These are phyloP conservation scores for Aphelenchoides avenae DNA, from an alignment of 1,140 invertebrate genomes.

Conservation along the genomic window DNA sequence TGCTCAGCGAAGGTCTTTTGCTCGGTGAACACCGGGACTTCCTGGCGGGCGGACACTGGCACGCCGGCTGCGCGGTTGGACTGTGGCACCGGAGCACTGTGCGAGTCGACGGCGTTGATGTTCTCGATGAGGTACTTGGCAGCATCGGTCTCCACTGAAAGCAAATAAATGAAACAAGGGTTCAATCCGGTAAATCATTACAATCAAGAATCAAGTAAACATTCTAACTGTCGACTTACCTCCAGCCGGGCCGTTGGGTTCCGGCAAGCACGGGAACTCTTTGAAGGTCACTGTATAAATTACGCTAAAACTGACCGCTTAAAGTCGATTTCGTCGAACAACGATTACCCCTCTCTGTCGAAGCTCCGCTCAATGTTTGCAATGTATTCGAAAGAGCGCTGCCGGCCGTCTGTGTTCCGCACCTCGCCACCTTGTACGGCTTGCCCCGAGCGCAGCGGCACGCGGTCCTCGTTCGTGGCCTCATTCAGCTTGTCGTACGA, in stretches of 20 bases:
- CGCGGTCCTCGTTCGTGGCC: slow-evolving; percentile 32
- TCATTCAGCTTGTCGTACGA: slow-evolving; percentile 31
- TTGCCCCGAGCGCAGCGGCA: slow-evolving; percentile 40
- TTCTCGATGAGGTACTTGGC: slow-evolving; percentile 26
- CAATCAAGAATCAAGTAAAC: neutral
- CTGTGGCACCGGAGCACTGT: neutral
- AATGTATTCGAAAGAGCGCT: slow-evolving; percentile 50
- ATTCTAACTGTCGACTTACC: slow-evolving; percentile 2
- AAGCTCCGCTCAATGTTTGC: slow-evolving; percentile 29
- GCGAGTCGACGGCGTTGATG: slow-evolving; percentile 21
- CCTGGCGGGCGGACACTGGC: neutral
- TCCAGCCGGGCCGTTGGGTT: slow-evolving; percentile 18
- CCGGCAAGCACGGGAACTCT: slow-evolving; percentile 21
- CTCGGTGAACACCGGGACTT: neutral
- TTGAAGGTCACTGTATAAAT: slow-evolving; percentile 29
- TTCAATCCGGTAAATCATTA: neutral
- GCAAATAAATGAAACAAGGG: slow-evolving; percentile 4
- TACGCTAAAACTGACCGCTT: slow-evolving; percentile 15
- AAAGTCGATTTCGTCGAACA: neutral
- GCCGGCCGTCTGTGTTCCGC: slow-evolving; percentile 31
- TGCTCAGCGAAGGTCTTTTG: slow-evolving; percentile 17
- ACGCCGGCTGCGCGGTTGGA: neutral
- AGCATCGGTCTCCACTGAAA: slow-evolving; percentile 22
- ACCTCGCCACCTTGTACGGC: slow-evolving; percentile 50
- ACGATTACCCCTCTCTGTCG: slow-evolving; percentile 25